phyloP scores from a whole-genome alignment of 2,888 invertebrate species.

The Drosophila meridiana region DNA sequence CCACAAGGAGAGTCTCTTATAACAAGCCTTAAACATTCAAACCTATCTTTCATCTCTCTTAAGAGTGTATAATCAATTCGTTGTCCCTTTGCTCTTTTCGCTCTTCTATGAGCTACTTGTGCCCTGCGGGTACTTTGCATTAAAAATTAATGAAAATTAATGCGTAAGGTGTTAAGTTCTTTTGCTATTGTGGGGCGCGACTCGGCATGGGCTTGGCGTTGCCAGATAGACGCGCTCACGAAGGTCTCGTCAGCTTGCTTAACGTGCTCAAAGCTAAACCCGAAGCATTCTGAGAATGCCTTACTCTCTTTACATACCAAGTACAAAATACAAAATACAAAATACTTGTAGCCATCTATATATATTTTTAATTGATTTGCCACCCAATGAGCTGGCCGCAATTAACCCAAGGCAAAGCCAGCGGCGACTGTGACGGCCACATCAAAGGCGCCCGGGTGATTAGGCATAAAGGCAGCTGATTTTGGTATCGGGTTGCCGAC shows the following conservation, averaged over 20 bases:
- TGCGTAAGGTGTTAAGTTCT: slow-evolving; percentile 51
- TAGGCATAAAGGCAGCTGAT: slow-evolving; percentile 73
- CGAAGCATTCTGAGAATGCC: slow-evolving; percentile 46
- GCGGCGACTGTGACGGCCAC: slow-evolving; percentile 55
- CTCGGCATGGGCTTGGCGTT: slow-evolving; percentile 6
- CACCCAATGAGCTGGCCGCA: slow-evolving; percentile 78
- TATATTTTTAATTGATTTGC: slow-evolving; percentile 72
- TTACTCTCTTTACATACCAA: slow-evolving; percentile 11
- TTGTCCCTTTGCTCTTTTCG: neutral
- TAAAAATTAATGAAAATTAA: slow-evolving; percentile 53
- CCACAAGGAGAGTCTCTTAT: too few relatives aligned
- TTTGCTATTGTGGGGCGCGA: slow-evolving; percentile 18
- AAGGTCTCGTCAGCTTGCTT: neutral
- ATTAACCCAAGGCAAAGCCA: slow-evolving; percentile 68
- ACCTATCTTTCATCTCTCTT: neutral
- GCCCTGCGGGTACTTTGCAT: slow-evolving; percentile 43
- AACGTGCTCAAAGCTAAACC: neutral
- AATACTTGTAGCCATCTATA: slow-evolving; percentile 34
- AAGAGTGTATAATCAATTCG: slow-evolving; percentile 9
- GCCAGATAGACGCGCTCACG: neutral
- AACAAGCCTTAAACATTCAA: neutral
- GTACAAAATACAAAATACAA: slow-evolving; percentile 14
- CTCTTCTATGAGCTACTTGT: neutral
- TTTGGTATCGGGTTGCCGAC: slow-evolving; percentile 49
- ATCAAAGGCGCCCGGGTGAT: slow-evolving; percentile 71